These are phyloP conservation scores for Panopea generosa DNA, from an alignment of 2,888 invertebrate genomes.

Conservation along the genomic window DNA sequence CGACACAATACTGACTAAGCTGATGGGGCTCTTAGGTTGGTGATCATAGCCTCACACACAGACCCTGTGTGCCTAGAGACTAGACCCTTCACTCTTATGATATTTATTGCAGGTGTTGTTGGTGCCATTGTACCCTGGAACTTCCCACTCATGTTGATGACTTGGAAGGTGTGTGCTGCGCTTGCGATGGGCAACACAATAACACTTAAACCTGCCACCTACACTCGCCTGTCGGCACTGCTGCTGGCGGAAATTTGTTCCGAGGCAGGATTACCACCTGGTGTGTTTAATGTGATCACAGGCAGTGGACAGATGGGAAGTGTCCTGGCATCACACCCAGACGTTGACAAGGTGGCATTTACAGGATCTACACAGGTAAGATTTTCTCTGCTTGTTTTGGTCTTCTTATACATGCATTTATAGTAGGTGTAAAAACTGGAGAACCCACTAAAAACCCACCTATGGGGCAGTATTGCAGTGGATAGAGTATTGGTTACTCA, in stretches of 20 bases:
- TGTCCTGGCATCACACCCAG: slow-evolving; percentile 80
- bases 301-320: slow-evolving; percentile 83
- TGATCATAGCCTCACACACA: too few relatives aligned
- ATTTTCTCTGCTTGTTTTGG: too few relatives aligned
- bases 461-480: too few relatives aligned
- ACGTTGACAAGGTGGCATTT: slow-evolving; percentile 85
- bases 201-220: slow-evolving; percentile 85
- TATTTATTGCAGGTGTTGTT: slow-evolving; percentile 83
- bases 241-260: slow-evolving; percentile 86
- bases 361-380: slow-evolving; percentile 84
- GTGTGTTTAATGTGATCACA: slow-evolving; percentile 86
- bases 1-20: too few relatives aligned
- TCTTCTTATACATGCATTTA: too few relatives aligned
- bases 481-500: too few relatives aligned
- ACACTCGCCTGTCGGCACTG: slow-evolving; percentile 85
- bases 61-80: too few relatives aligned
- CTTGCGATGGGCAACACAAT: slow-evolving; percentile 87
- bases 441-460: too few relatives aligned
- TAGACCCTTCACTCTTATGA: too few relatives aligned
- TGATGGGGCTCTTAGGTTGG: too few relatives aligned
- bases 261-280: slow-evolving; percentile 86
- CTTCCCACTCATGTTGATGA: slow-evolving; percentile 86
- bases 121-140: slow-evolving; percentile 86
- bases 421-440: too few relatives aligned
- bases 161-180: slow-evolving; percentile 86